A percentile compares a stretch with the other conserved stretches of the same genome.
These are phyloP conservation scores for Channa striata DNA, from an alignment of 2,797 vertebrate genomes.

Conservation along the genomic window DNA sequence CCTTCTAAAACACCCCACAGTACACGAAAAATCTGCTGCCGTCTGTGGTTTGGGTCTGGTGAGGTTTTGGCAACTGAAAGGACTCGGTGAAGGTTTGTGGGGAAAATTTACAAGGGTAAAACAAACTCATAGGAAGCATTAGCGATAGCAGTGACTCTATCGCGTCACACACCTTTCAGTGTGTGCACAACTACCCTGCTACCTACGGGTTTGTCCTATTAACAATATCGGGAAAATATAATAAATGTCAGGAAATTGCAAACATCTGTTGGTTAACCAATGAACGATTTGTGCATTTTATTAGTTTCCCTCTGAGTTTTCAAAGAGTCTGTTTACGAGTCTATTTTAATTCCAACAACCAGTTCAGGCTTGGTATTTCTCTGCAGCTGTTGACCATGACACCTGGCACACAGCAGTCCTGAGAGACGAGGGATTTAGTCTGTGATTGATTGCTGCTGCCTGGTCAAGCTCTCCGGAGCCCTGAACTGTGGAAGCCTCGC, in stretches of 20 bases:
- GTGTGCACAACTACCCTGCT: background rate
- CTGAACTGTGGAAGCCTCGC: constrained; percentile 72
- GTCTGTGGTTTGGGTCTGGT: background rate
- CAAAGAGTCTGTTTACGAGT: constrained; percentile 25
- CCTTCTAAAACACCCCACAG: no score
- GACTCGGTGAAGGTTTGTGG: background rate
- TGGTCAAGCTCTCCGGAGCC: constrained; percentile 67
- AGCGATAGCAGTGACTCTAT: background rate
- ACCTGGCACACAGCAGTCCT: constrained; percentile 71
- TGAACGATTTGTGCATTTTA: background rate
- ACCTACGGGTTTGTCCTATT: background rate
- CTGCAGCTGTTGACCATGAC: constrained; percentile 71
- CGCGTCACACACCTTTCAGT: background rate
- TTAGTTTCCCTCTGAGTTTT: constrained; percentile 11
- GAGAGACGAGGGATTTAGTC: constrained; percentile 69
- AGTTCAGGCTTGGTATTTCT: constrained; percentile 58
- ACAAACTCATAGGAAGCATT: background rate
- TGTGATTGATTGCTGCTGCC: constrained; percentile 80
- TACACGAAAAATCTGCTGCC: no score
- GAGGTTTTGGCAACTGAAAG: background rate
- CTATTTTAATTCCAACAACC: constrained; percentile 49
- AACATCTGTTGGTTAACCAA: no score
- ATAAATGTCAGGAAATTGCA: background rate
- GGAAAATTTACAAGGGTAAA: no score
- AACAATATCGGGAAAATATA: no score